These are phyloP conservation scores for roundworm (Caenorhabditis elegans) DNA, from an alignment of 1,140 invertebrate species.

Conservation along the genomic window WBcel235 BX284604.4:559001-559500, in stretches of 20 bases:
- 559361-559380: not conserved
- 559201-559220: not conserved
- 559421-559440: not conserved
- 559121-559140: not conserved
- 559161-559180: too few species aligned
- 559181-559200: not conserved
- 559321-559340: not conserved
- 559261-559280: not conserved
- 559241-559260: not conserved
- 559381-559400: conserved; percentile 23
- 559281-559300: not conserved
- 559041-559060: not conserved
- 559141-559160: not conserved
- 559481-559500: not conserved
- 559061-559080: not conserved
- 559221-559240: not conserved
- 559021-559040: conserved; percentile 13
- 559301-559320: conserved; percentile 2
- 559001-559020: not conserved
- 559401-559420: too few species aligned
- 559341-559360: not conserved
- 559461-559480: too few species aligned
- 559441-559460: too few species aligned
- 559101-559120: not conserved
- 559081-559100: conserved; percentile 30